These are phyloP conservation scores for Dicyrtoma fusca DNA, from an alignment of 2,888 invertebrate species.

Conservation along the genomic window DNA sequence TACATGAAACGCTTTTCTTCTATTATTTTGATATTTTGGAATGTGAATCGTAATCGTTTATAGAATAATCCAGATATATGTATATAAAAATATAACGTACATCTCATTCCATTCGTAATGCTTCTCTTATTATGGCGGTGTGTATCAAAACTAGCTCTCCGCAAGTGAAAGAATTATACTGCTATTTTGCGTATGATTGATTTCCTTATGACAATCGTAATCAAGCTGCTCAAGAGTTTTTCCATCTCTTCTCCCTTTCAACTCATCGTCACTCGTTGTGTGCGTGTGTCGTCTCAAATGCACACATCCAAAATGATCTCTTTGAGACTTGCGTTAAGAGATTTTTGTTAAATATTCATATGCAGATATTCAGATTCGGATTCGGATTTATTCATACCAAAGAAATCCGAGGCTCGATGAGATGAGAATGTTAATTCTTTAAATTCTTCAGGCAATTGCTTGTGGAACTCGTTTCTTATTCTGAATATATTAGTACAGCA, in stretches of 20 bases:
- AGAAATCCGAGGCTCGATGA: conserved; percentile 9
- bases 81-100: too few relatives aligned
- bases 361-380: conserved; percentile 7
- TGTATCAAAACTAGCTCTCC: too few relatives aligned
- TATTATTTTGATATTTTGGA: background rate
- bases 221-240: background rate
- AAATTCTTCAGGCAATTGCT: conserved; percentile 15
- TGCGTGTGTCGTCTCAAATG: background rate
- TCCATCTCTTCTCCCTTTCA: background rate
- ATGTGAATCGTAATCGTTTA: conserved; percentile 3
- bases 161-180: too few relatives aligned
- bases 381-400: conserved; percentile 8
- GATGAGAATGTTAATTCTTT: conserved; percentile 15
- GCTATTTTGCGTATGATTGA: conserved; percentile 11
- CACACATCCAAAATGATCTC: too few relatives aligned
- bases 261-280: too few relatives aligned
- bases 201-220: conserved; percentile 10
- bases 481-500: background rate
- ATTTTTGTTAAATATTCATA: conserved; percentile 8
- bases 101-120: too few relatives aligned
- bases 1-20: conserved; percentile 8
- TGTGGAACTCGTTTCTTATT: conserved; percentile 6
- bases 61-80: conserved; percentile 7
- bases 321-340: background rate
- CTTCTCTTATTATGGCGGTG: too few relatives aligned